phyloP scores from a whole-genome alignment of 1,140 invertebrate genomes.

The Papilio aristodemus region DNA sequence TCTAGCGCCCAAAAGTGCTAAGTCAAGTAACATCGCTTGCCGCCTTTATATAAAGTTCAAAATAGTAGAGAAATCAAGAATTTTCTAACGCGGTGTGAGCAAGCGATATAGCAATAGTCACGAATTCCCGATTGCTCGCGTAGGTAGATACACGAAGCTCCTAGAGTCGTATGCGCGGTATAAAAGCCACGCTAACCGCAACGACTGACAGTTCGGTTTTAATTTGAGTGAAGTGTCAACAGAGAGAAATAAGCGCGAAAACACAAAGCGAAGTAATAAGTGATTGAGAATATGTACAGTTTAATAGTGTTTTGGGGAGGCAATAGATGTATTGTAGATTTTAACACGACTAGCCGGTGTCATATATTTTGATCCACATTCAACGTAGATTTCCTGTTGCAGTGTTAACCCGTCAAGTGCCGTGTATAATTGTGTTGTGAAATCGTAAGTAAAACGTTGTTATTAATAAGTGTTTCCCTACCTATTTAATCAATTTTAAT shows the following conservation, averaged over 20 bases:
- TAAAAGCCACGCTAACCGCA: not conserved
- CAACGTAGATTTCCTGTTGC: not conserved
- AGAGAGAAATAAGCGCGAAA: too few species aligned
- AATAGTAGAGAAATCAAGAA: conserved; percentile 11
- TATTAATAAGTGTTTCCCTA: too few species aligned
- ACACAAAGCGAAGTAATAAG: not conserved
- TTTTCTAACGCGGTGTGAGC: conserved; percentile 22
- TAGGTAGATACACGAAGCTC: too few species aligned
- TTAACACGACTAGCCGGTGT: too few species aligned
- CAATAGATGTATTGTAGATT: too few species aligned
- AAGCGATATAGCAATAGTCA: conserved; percentile 34
- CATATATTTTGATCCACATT: not conserved
- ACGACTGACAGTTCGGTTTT: not conserved
- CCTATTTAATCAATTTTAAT: too few species aligned
- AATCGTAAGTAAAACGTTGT: too few species aligned
- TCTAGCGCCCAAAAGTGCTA: conserved; percentile 31
- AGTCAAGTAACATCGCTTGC: conserved; percentile 26
- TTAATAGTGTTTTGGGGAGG: not conserved
- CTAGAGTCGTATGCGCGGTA: not conserved
- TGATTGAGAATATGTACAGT: not conserved
- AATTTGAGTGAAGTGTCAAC: not conserved
- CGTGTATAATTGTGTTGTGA: too few species aligned
- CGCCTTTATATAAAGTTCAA: conserved; percentile 23
- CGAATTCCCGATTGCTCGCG: not conserved
- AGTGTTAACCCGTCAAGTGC: too few species aligned